phyloP scores from a whole-genome alignment of 2,113 vertebrate species.

The Spea bombifrons region DNA sequence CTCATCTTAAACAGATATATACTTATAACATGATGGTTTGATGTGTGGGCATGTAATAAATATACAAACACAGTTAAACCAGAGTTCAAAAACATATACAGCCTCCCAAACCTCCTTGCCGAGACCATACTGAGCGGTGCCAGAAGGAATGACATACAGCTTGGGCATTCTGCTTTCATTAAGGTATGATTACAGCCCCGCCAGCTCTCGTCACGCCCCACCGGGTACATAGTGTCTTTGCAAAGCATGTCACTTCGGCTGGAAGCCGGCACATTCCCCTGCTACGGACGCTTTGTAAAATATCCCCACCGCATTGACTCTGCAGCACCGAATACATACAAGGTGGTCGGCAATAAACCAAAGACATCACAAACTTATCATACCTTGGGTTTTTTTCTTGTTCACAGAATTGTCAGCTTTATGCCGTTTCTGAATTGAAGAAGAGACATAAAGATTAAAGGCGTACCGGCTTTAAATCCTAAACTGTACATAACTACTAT shows the following conservation, averaged over 20 bases:
- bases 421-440: slow-evolving; percentile 84
- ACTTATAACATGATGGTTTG: too few species aligned
- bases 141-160: too few species aligned
- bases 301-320: too few species aligned
- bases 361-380: slow-evolving; percentile 27
- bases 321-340: neutral
- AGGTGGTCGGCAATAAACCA: neutral
- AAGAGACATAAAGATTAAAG: neutral
- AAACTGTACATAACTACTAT: too few species aligned
- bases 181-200: neutral
- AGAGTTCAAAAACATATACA: too few species aligned
- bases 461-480: too few species aligned
- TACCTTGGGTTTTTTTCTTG: slow-evolving; percentile 98
- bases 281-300: neutral
- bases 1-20: too few species aligned
- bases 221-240: neutral
- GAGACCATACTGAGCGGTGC: too few species aligned
- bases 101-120: too few species aligned
- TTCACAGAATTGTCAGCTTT: slow-evolving; percentile 92
- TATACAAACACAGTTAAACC: too few species aligned
- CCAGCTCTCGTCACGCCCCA: neutral
- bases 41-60: too few species aligned
- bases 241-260: neutral
- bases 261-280: slow-evolving; percentile 7
- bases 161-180: neutral